Conservation (phyloP, 2,888 invertebrate genomes). For the Apamea sordens region DNA sequence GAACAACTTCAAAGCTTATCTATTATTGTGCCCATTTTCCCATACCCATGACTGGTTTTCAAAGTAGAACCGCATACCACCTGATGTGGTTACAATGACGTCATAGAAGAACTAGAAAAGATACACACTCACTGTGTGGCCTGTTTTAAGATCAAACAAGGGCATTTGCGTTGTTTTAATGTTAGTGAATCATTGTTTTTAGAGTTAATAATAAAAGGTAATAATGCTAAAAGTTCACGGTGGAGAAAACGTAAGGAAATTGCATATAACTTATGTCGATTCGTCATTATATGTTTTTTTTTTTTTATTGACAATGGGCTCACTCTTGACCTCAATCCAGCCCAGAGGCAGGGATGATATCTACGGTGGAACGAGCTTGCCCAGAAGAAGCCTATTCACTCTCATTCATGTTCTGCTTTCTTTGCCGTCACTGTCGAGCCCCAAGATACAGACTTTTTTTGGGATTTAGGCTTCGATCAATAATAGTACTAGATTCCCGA, state of each 20-base stretch:
- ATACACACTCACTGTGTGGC: slow-evolving; percentile 27
- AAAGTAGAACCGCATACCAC: slow-evolving; percentile 37
- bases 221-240: background rate
- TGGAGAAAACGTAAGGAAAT: slow-evolving; percentile 2
- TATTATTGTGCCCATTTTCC: slow-evolving; percentile 2
- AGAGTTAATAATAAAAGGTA: background rate
- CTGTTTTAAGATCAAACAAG: slow-evolving; percentile 22
- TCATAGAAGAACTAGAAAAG: slow-evolving; percentile 17
- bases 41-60: slow-evolving; percentile 41
- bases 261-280: background rate
- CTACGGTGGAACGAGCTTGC: too few relatives aligned
- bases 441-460: too few relatives aligned
- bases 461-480: too few relatives aligned
- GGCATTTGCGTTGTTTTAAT: background rate
- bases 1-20: slow-evolving; percentile 3
- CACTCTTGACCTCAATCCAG: too few relatives aligned
- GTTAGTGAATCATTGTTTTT: slow-evolving; percentile 31
- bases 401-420: too few relatives aligned
- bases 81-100: slow-evolving; percentile 46
- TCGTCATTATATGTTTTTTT: too few relatives aligned
- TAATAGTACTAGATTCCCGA: too few relatives aligned
- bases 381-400: too few relatives aligned
- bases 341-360: too few relatives aligned
- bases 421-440: too few relatives aligned
- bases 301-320: too few relatives aligned